Percentiles rank a stretch among this genome's conserved stretches.
Conservation (phyloP, 2,113 vertebrate species). For the Chionis minor region DNA sequence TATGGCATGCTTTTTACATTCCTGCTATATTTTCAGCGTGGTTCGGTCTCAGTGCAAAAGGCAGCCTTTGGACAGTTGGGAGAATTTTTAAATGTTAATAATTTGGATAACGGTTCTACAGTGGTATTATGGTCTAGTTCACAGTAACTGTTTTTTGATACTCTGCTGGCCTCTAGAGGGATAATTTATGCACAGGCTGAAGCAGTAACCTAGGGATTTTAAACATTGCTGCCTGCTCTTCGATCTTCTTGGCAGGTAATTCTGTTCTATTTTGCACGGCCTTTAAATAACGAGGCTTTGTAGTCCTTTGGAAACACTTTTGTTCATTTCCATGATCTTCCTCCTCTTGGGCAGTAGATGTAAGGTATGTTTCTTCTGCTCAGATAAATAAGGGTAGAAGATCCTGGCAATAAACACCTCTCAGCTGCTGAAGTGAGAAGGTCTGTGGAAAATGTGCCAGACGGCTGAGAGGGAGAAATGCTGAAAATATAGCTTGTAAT, state of each 20-base stretch:
- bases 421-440: background rate
- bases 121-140: background rate
- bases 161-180: constrained; percentile 77
- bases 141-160: constrained; percentile 29
- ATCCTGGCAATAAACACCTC: background rate
- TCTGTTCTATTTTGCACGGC: background rate
- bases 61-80: background rate
- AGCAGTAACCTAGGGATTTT: background rate
- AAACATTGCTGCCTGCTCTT: background rate
- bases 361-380: background rate
- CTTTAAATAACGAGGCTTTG: background rate
- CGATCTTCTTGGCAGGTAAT: background rate
- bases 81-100: background rate
- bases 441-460: background rate
- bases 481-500: background rate
- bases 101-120: background rate
- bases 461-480: background rate
- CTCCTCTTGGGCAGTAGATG: background rate
- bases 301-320: background rate
- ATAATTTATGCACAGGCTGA: background rate
- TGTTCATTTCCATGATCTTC: background rate
- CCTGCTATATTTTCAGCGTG: background rate
- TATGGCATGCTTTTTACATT: background rate
- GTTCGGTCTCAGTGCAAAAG: background rate
- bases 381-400: background rate